Evolutionary conservation across 2,888 invertebrate genomes (phyloP), one percentile per base, ranked within the genome.

Genomic region (Idaea dimidiata): DNA sequence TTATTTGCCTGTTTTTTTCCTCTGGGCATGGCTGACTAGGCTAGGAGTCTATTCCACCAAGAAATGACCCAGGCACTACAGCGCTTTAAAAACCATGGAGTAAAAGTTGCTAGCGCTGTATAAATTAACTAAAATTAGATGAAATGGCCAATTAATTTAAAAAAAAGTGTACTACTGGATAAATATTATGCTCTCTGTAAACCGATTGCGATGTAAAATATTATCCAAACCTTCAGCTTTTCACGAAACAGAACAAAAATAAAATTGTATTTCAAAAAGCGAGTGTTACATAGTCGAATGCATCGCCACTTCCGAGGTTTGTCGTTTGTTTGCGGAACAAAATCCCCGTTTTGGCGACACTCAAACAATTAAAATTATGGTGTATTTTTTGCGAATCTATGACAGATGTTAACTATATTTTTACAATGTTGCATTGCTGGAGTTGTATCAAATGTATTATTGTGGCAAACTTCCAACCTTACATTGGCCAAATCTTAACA

Each of bases 401-500:
- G 18, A 53, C 17, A 32, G 1, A 59, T 17, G 57, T 59, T 53
- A 31, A 24, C 16, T 53, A 17, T 17, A 59, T 59, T 43, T 43
- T 17, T n/a, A 17, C 33, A 17, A 57, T 4, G 18, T 17, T 18
- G 18, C 56, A 56, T 17, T 56, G 18, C 14, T 24, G 24, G 24
- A 18, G 56, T 18, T 70, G 69, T 72, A 59, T 43, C n/a, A 14
- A 59, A 59, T 17, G 18, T 56, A 56, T 18, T 56, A 17, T 16
- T 56, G 18, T 56, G 56, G 56, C 17, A 56, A 56, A 17, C 16
- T 56, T 17, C 56, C 56, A 56, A 56, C 17, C 6, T 14, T 17
- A 16, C 18, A 17, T 18, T 17, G 7, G 56, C 56, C 56, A 56
- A 56, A 56, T 56, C 56, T 56, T 56, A 4, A 43, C 43, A 43